Evolutionary conservation across 2,113 vertebrate species (phyloP), one percentile per base, ranked within the genome.

Genomic region (Tetrao urogallus): DNA sequence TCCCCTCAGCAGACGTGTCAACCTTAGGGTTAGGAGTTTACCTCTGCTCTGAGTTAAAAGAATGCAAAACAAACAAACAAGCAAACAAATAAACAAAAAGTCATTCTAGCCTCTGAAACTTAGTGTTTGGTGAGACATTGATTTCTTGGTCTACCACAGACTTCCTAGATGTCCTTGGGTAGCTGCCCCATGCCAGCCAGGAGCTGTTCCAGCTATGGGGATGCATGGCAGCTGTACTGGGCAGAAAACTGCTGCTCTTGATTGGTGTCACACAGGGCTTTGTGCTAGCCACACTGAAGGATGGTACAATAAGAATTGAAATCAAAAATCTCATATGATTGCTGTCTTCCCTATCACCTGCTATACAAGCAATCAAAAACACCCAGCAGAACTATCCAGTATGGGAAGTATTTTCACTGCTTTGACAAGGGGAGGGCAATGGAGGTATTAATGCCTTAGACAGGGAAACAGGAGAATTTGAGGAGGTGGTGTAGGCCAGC

Each of bases 341-440:
- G 30, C 16, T 88, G 21, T 20, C 36, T 87, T 78, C 81, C 34
- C 65, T 50, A 63, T 20, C 75, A 24, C n/a, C 25, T 30, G 2
- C 10, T 60, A 6, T 20, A 27, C 1, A 2, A 56, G n/a, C 36
- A 61, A 60, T 11, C 4, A 1, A n/a, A 50, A 34, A 11, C n/a
- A 78, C 4, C 15, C 34, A 67, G 40, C 25, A 73, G 15, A 30
- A 18, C 8, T 54, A 2, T 1, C 17, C 48, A 12, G 4, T 38
- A 1, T 8, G 17, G 34, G 11, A 54, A 64, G 2, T 11, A 28
- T 40, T 78, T 61, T 50, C 27, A 43, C 4, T 72, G 21, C 17
- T 82, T 83, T 42, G 22, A 28, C 4, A 17, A 38, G 5, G 6
- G 19, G 21, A 38, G 22, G 45, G 20, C 28, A 58, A 2, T 0